Conservation (phyloP, 2,113 vertebrate genomes). For the Pogonocichla stellata region DNA sequence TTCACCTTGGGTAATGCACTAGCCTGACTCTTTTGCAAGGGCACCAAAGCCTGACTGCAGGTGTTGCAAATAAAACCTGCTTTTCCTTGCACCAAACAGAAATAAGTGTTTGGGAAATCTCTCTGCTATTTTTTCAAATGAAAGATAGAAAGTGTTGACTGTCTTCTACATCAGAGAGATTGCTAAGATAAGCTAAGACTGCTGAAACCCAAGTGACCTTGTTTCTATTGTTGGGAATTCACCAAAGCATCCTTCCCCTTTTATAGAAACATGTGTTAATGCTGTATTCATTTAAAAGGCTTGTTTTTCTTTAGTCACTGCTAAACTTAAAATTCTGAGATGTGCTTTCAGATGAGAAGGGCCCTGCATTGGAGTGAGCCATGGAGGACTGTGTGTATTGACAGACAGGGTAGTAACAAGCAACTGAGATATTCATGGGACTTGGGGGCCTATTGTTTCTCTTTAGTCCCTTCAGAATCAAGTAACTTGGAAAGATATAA, state of each 20-base stretch:
- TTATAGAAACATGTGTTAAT: not conserved
- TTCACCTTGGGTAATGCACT: not conserved
- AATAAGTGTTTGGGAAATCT: not conserved
- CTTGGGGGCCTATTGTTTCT: not conserved
- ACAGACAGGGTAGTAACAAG: not conserved
- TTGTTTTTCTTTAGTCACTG: not conserved
- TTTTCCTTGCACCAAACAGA: not conserved
- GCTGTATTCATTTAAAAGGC: not conserved
- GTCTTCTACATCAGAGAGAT: not conserved
- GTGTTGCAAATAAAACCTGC: not conserved
- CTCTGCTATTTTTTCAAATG: not conserved
- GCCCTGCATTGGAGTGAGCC: not conserved
- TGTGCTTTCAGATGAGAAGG: not conserved
- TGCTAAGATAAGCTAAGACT: not conserved
- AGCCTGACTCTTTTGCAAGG: not conserved
- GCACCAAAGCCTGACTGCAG: not conserved
- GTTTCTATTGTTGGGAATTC: not conserved
- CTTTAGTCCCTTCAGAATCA: not conserved
- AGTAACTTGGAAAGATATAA: not conserved
- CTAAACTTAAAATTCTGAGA: accelerated
- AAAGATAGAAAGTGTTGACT: not conserved
- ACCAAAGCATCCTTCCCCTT: not conserved
- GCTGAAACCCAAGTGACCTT: not conserved
- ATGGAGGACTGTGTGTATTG: not conserved
- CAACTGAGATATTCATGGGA: not conserved